These are phyloP conservation scores for Balaeniceps rex DNA, from an alignment of 2,113 vertebrate genomes.

Conservation along the genomic window DNA sequence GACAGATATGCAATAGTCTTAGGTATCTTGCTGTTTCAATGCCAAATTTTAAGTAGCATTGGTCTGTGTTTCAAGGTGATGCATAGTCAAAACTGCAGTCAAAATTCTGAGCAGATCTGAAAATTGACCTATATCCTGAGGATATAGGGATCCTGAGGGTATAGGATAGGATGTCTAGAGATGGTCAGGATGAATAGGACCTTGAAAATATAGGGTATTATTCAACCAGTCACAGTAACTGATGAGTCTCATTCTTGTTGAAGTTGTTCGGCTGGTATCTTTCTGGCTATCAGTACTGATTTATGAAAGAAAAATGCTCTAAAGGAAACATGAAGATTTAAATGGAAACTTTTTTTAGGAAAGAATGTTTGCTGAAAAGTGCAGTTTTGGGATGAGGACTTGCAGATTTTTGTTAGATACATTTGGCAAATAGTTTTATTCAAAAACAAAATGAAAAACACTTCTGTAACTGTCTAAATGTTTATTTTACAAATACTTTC, in stretches of 20 bases:
- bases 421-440: constrained; percentile 5
- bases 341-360: constrained; percentile 20
- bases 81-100: neutral
- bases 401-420: constrained; percentile 33
- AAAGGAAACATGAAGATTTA: constrained; percentile 22
- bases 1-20: neutral
- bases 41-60: neutral
- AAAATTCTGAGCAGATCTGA: neutral
- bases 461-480: constrained; percentile 7
- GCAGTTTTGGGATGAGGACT: constrained; percentile 38
- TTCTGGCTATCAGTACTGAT: constrained; percentile 31
- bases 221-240: neutral
- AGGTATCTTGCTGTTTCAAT: neutral
- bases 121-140: neutral
- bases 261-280: constrained; percentile 18
- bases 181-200: neutral
- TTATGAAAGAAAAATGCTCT: constrained; percentile 33
- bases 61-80: neutral
- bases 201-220: neutral
- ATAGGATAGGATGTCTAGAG: neutral
- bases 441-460: constrained; percentile 12
- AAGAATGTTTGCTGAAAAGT: constrained; percentile 39
- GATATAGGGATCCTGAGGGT: neutral
- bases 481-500: constrained; percentile 27
- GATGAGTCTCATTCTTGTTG: constrained; percentile 32